A percentile compares a stretch with the other conserved stretches of the same genome.
These are phyloP conservation scores for Nyctibius bracteatus DNA, from an alignment of 2,113 vertebrate genomes.

Conservation along the genomic window DNA sequence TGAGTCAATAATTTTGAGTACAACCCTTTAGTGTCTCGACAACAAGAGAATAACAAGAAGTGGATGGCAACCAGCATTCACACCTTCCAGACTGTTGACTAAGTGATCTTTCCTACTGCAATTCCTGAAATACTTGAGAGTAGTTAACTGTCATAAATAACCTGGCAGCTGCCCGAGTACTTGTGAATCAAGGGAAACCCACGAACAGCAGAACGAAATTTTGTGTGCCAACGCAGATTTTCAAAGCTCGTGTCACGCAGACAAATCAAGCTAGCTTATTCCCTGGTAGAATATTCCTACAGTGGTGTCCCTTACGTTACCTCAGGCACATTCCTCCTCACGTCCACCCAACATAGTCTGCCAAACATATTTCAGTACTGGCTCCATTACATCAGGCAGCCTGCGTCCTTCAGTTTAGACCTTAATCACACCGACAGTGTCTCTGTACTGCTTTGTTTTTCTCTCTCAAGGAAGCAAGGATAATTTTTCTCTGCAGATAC, in stretches of 20 bases:
- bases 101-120: neutral
- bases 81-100: neutral
- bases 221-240: fast-evolving
- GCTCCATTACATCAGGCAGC: neutral
- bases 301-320: fast-evolving
- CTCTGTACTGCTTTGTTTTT: neutral
- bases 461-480: neutral
- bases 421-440: neutral
- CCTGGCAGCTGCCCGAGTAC: neutral
- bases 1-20: neutral
- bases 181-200: neutral
- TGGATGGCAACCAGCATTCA: neutral
- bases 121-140: neutral
- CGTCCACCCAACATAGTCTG: neutral
- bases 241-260: fast-evolving
- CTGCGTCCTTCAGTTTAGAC: neutral
- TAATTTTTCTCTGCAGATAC: neutral
- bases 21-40: neutral
- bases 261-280: neutral
- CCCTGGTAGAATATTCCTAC: neutral
- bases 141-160: neutral
- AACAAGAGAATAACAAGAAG: neutral
- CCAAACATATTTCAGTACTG: neutral
- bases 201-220: neutral
- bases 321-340: neutral